Conservation (phyloP, 2,113 vertebrate genomes). For the Balaenoptera acutorostrata region DNA sequence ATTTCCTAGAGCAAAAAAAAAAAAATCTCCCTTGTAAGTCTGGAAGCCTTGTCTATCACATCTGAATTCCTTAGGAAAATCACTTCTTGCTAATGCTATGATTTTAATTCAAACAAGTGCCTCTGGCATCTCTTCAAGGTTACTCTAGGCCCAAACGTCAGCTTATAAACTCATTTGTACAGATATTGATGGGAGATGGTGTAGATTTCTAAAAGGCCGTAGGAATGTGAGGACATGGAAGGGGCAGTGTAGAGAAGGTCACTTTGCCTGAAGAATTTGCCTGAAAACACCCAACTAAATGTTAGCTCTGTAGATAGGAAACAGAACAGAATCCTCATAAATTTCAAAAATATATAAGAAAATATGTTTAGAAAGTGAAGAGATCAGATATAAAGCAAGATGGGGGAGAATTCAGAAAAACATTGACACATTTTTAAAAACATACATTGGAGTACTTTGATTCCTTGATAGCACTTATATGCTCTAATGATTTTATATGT, state of each 20-base stretch:
- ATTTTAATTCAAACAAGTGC: not conserved
- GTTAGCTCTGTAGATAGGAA: not conserved
- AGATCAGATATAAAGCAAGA: not conserved
- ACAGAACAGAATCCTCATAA: not conserved
- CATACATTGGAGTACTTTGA: not conserved
- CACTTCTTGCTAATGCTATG: not conserved
- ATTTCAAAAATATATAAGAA: not conserved
- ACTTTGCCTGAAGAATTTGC: not conserved
- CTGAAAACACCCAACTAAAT: not conserved
- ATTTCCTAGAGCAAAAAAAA: not conserved
- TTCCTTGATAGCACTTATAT: not conserved
- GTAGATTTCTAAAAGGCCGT: not conserved
- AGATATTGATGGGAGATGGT: not conserved
- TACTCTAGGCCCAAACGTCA: not conserved
- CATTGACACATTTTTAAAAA: not conserved
- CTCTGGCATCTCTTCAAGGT: conserved; percentile 3
- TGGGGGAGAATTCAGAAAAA: not conserved
- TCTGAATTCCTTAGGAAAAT: conserved; percentile 23
- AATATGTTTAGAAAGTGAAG: not conserved
- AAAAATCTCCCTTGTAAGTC: not conserved
- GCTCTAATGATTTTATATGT: not conserved
- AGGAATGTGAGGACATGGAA: not conserved
- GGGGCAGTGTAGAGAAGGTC: not conserved
- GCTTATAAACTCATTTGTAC: not conserved
- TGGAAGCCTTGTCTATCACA: not conserved